Percentiles rank a stretch among this genome's conserved stretches.
These are phyloP conservation scores for Pseudochirops cupreus DNA, from an alignment of 2,797 vertebrate species.

Conservation along the genomic window DNA sequence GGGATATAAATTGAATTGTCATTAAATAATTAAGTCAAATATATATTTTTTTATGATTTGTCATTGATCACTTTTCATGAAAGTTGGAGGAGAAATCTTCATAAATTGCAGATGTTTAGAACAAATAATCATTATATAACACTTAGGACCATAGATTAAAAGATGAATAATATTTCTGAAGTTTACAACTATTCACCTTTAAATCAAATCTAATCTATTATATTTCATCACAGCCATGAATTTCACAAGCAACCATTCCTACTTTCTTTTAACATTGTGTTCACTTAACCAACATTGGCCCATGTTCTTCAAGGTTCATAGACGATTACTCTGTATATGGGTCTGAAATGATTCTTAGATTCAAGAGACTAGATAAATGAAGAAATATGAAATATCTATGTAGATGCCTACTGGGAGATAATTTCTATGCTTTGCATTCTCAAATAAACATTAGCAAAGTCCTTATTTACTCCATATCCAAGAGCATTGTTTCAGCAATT, in stretches of 20 bases:
- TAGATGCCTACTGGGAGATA: background rate
- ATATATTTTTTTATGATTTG: background rate
- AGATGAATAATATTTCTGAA: constrained; percentile 43
- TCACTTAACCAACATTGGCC: background rate
- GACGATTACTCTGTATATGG: background rate
- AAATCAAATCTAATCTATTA: constrained; percentile 28
- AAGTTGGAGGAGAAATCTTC: constrained; percentile 14
- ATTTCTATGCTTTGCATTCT: background rate
- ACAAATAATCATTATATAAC: constrained; percentile 37
- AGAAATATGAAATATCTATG: background rate
- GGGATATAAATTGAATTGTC: background rate
- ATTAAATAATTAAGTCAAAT: constrained; percentile 14
- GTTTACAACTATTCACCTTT: constrained; percentile 45
- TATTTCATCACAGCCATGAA: constrained; percentile 2
- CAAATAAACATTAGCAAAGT: background rate
- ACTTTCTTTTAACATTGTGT: background rate
- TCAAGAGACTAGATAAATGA: background rate
- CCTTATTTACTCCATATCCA: background rate
- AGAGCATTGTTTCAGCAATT: background rate
- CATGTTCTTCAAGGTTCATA: background rate
- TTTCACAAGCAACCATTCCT: constrained; percentile 4
- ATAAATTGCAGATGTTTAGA: background rate
- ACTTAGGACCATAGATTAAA: constrained; percentile 43
- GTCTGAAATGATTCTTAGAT: constrained; percentile 21
- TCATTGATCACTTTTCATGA: background rate